A percentile compares a stretch with the other conserved stretches of the same genome.
Conservation (phyloP, 1,140 invertebrate species). For the Psix sp. region DNA sequence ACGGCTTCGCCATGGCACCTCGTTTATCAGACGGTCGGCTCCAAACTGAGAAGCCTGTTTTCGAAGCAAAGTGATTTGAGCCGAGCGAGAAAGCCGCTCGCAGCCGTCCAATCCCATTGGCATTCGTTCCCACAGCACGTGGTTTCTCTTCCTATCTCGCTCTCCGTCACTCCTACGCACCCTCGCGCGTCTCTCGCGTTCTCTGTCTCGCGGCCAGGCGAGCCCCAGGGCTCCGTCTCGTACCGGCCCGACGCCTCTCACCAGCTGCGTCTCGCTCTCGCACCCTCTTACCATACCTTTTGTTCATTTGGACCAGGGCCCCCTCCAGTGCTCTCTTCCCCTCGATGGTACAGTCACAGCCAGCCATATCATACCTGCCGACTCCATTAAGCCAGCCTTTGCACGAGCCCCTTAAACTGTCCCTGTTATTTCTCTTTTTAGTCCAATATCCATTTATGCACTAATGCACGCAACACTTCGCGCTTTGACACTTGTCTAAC, state of each 20-base stretch:
- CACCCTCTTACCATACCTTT: conserved; percentile 1
- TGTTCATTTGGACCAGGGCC: not conserved
- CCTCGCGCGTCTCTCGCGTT: conserved; percentile 15
- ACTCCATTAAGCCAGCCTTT: no score
- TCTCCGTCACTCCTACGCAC: conserved; percentile 41
- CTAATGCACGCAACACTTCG: no score
- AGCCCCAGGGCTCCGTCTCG: no score
- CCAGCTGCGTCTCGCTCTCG: not conserved
- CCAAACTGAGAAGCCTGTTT: conserved; percentile 70
- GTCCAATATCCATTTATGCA: no score
- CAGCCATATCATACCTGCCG: no score
- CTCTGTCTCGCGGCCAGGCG: conserved; percentile 5
- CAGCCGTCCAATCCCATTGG: conserved; percentile 66
- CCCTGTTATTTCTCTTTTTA: no score
- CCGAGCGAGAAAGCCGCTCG: conserved; percentile 54
- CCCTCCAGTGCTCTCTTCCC: not conserved
- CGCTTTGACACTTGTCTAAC: no score
- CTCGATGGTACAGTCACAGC: no score
- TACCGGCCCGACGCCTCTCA: no score
- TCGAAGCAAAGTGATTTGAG: conserved; percentile 40
- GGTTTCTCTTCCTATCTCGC: conserved; percentile 58
- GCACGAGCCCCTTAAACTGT: no score
- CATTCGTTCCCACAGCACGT: conserved; percentile 75
- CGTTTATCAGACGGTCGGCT: conserved; percentile 72
- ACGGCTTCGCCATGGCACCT: conserved; percentile 47